Evolutionary conservation across 2,888 invertebrate genomes (phyloP).

Genomic region (Hemicrepidius hirtus): DNA sequence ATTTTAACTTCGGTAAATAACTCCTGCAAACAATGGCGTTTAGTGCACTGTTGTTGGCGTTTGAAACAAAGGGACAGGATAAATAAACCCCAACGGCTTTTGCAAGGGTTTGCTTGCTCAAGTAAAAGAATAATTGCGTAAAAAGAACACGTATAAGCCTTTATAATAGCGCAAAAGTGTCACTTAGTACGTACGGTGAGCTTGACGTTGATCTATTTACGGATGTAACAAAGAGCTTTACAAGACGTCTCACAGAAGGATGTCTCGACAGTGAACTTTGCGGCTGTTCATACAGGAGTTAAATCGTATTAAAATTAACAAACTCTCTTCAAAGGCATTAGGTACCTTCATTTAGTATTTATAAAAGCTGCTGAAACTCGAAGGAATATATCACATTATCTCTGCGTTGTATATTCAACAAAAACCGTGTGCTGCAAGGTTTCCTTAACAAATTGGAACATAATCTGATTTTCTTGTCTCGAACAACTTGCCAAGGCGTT

Average conservation of each 20-base stretch:
- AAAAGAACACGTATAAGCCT: constrained; percentile 19
- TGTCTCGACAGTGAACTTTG: constrained; percentile 16
- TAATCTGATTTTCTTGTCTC: no score
- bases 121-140: constrained; percentile 6
- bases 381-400: not conserved
- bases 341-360: constrained; percentile 22
- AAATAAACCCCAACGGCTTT: not conserved
- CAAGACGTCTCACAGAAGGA: constrained; percentile 3
- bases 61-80: constrained; percentile 13
- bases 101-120: not conserved
- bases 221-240: constrained; percentile 2
- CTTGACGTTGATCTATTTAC: constrained; percentile 30
- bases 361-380: constrained; percentile 10
- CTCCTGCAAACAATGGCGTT: constrained; percentile 27
- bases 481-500: no score
- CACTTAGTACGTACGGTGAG: constrained; percentile 3
- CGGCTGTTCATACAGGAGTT: constrained; percentile 2
- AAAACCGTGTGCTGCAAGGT: not conserved
- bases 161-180: constrained; percentile 36
- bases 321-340: constrained; percentile 15
- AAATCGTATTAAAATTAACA: constrained; percentile 20
- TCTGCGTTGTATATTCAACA: not conserved
- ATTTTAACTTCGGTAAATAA: constrained; percentile 32
- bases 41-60: constrained; percentile 14
- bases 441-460: no score